Base-by-base conservation (phyloP, 2,113 vertebrate species). In the Malurus elegans region DNA sequence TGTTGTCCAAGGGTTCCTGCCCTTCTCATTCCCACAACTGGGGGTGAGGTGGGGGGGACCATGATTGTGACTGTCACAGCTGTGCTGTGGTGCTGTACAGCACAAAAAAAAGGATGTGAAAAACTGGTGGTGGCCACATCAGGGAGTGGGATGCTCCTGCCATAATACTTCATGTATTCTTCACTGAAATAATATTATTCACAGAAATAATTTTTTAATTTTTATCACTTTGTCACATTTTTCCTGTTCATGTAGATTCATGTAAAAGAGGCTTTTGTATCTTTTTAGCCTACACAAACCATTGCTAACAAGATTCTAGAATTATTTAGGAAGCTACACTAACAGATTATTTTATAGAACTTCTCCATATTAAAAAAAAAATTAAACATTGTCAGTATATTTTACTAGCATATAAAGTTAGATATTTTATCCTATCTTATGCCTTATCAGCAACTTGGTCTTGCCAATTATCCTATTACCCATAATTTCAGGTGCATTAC, bases 401-500 rank as follows among this genome's bases (percentile, higher is more conserved):
- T 93, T 70, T 88, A 70, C 19, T 93, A 79, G 79, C 8, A 3
- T 78, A 84, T 45, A 64, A 84, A 92, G 61, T 76, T 93, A 93
- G 34, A 47, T 86, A 91, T 87, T 45, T 51, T 60, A 47, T 40
- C 17, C 65, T 70, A 85, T 86, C 65, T 88, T 80, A 82, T 88
- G 34, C 82, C 79, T 88, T 96, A 92, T 86, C 42, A 93, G 80
- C 21, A 83, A 18, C 36, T 88, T 92, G 28, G 67, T 94, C 57
- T 53, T 93, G 47, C 81, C 84, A 93, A 78, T 94, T 94, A 71
- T 71, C 54, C 70, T 94, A 90, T 56, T 91, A 90, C 36, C 34
- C 40, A 9, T 86, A 70, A 78, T 64, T 90, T 86, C 47, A 53
- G 42, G 75, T 38, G 26, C 9, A 54, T 94, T 95, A 76, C 32